Evolutionary conservation across 2,888 invertebrate genomes (phyloP), one percentile per base, ranked within the genome.

Genomic region (Eubasilissa splendida): DNA sequence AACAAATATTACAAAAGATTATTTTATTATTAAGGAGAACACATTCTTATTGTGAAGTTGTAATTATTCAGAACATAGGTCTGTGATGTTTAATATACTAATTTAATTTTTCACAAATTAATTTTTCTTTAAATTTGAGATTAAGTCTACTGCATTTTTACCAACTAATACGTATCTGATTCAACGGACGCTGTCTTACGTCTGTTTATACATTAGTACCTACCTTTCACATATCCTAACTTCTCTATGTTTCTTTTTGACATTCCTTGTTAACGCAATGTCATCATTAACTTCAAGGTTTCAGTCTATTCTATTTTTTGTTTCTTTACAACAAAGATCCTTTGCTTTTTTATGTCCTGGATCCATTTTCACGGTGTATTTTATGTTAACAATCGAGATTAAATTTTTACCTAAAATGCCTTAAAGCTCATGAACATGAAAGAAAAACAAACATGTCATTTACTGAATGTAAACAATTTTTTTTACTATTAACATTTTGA

Each of bases 401-500:
- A 33, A 31, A 12, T 33, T 63, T 63, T 63, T 33, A 33, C n/a
- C 63, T 42, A 63, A 12, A 63, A 63, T 0, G 33, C 12, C 63
- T 2, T 63, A 63, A 63, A 33, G 63, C 63, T 33, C 42, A 63
- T 5, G 42, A 11, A 12, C 33, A 12, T 63, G 63, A 63, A 63
- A 10, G 63, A 63, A 63, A 63, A 63, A 63, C 63, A 63, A 63
- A 63, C 33, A 33, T 63, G 42, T 7, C 33, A 12, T 63, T 11
- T 33, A 63, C 33, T 12, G 53, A 76, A 76, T 52, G 60, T 60
- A 76, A 60, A 76, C 22, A 60, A 76, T 60, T 63, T 76, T n/a
- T 76, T 60, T 63, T 53, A 76, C 75, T 31, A 76, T 52, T 14
- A 2, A 42, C 7, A 42, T 7, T 42, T 42, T 42, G 42, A 42